phyloP scores from a whole-genome alignment of 2,113 vertebrate genomes.

The Menura novaehollandiae region DNA sequence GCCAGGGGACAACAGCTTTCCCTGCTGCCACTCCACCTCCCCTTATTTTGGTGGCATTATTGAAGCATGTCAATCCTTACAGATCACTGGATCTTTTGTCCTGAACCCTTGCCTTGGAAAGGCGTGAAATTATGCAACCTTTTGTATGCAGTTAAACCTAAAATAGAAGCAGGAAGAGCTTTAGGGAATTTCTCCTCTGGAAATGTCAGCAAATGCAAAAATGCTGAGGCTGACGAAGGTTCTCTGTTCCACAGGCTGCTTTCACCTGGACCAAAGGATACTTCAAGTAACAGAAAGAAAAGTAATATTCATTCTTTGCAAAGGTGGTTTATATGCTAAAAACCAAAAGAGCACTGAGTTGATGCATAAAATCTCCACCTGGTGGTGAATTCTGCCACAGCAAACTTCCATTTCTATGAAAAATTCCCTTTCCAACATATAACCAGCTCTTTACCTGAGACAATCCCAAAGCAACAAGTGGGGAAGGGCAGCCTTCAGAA shows the following conservation, averaged over 20 bases:
- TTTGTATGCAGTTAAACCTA: background rate
- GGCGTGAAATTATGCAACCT: background rate
- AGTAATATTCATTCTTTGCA: background rate
- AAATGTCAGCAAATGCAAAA: background rate
- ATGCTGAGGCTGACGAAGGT: background rate
- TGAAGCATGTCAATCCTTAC: background rate
- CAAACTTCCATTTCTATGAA: background rate
- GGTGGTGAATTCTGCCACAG: background rate
- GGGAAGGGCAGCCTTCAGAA: background rate
- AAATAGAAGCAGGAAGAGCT: background rate
- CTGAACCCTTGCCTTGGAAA: background rate
- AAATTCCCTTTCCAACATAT: background rate
- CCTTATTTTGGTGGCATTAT: background rate
- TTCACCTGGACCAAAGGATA: background rate
- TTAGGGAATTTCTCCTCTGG: background rate
- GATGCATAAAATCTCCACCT: conserved; percentile 22
- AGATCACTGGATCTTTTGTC: background rate
- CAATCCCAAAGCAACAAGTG: background rate
- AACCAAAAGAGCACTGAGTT: background rate
- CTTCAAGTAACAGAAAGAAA: background rate
- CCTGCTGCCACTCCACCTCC: background rate
- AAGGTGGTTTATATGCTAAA: background rate
- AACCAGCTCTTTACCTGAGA: background rate
- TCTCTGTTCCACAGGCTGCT: background rate
- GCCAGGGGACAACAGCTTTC: background rate